These are phyloP conservation scores for Bubo scandiacus DNA, from an alignment of 2,113 vertebrate genomes.

Conservation along the genomic window DNA sequence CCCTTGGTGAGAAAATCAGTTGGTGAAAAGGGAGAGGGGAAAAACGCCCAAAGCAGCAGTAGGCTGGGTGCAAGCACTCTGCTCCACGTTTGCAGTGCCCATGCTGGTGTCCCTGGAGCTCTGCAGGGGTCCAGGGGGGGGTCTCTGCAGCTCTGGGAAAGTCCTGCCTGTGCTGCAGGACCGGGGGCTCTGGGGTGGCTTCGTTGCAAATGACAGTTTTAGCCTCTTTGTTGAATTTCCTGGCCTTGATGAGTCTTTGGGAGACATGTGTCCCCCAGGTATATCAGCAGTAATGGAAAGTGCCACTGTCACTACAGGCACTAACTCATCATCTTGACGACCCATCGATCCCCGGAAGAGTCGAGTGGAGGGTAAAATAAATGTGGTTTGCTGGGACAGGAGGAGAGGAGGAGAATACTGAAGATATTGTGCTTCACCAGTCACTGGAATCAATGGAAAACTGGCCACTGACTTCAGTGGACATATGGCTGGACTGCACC, in stretches of 20 bases:
- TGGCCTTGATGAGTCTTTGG: slow-evolving; percentile 39
- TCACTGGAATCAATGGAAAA: not conserved
- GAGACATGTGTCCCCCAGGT: slow-evolving; percentile 47
- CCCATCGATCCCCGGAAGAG: slow-evolving; percentile 42
- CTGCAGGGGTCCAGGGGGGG: not conserved
- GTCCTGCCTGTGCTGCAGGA: not conserved
- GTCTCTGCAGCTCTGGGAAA: not conserved
- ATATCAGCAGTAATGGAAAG: slow-evolving; percentile 57
- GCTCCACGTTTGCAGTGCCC: fast-evolving
- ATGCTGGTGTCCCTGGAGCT: not conserved
- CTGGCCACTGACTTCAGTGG: not conserved
- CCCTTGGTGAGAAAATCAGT: not conserved
- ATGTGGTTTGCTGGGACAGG: not conserved
- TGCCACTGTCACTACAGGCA: slow-evolving; percentile 58
- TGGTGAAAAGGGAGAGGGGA: not conserved
- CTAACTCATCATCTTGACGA: slow-evolving; percentile 63
- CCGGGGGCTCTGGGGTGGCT: not conserved
- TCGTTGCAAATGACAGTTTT: not conserved
- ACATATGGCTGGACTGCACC: not conserved
- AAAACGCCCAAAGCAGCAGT: not conserved
- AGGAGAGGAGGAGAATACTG: slow-evolving; percentile 5
- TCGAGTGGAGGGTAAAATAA: slow-evolving; percentile 13
- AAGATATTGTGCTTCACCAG: not conserved
- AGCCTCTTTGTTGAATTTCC: slow-evolving; percentile 32
- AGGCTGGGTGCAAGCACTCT: not conserved